phyloP scores from a whole-genome alignment of 2,113 vertebrate species.

The Myotis lucifugus region DNA sequence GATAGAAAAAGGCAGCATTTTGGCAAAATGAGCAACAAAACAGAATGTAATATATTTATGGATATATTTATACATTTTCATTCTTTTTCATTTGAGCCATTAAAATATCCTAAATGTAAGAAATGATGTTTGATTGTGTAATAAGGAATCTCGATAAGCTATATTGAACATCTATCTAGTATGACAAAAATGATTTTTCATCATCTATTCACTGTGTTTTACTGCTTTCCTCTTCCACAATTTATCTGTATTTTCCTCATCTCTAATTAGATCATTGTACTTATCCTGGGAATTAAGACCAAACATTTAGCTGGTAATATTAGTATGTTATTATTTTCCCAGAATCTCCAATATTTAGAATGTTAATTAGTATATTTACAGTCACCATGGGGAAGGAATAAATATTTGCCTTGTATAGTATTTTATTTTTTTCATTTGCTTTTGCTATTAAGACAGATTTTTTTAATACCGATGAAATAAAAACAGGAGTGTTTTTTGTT shows the following conservation, averaged over 20 bases:
- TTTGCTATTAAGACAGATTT: slow-evolving; percentile 14
- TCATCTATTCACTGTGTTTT: neutral
- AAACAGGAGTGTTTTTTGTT: slow-evolving; percentile 40
- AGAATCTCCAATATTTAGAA: neutral
- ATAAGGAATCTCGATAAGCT: neutral
- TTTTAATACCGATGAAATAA: neutral
- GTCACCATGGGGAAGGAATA: neutral
- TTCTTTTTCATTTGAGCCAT: neutral
- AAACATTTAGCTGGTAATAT: neutral
- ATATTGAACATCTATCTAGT: neutral
- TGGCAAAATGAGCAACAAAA: slow-evolving; percentile 41
- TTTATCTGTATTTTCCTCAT: neutral
- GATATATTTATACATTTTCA: neutral
- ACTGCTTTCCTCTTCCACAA: neutral
- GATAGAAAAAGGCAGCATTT: neutral
- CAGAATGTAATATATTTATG: neutral
- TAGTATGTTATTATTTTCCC: slow-evolving; percentile 1
- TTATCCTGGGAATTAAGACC: neutral
- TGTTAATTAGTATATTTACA: neutral
- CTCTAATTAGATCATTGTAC: neutral
- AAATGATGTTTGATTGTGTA: neutral
- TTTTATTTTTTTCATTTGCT: neutral
- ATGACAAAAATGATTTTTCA: neutral
- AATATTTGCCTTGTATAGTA: neutral
- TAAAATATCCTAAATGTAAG: slow-evolving; percentile 15